phyloP scores from a whole-genome alignment of 2,797 vertebrate genomes.

The Lepidocolaptes lacrymiger region DNA sequence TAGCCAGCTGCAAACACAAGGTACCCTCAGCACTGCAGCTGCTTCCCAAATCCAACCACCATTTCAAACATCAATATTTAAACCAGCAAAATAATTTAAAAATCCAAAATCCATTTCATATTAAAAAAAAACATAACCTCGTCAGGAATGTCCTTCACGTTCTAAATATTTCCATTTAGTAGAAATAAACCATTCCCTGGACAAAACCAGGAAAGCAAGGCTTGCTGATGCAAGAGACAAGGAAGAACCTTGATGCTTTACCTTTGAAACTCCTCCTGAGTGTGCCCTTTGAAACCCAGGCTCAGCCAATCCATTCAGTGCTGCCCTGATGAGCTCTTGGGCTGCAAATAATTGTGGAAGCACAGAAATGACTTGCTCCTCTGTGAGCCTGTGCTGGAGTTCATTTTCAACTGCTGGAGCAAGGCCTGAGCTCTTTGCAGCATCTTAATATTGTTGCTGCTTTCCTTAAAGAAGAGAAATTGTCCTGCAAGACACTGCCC shows the following conservation, averaged over 20 bases:
- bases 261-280: background rate
- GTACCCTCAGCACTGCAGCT: background rate
- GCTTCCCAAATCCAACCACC: background rate
- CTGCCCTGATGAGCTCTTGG: background rate
- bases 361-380: background rate
- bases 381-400: background rate
- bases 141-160: background rate
- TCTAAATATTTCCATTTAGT: slow-evolving; percentile 1
- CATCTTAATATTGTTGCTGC: background rate
- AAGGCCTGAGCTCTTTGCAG: background rate
- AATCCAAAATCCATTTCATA: background rate
- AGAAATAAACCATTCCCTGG: background rate
- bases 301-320: background rate
- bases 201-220: background rate
- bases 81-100: background rate
- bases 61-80: background rate
- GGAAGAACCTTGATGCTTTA: background rate
- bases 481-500: background rate
- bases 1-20: background rate
- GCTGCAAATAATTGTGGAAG: background rate
- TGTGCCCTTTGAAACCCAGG: background rate
- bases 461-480: background rate
- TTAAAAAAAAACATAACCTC: background rate
- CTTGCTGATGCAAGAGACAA: background rate
- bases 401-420: background rate